Evolutionary conservation across 2,113 vertebrate genomes (phyloP), one percentile per base, ranked within the genome.

Genomic region (Notiomystis cincta): DNA sequence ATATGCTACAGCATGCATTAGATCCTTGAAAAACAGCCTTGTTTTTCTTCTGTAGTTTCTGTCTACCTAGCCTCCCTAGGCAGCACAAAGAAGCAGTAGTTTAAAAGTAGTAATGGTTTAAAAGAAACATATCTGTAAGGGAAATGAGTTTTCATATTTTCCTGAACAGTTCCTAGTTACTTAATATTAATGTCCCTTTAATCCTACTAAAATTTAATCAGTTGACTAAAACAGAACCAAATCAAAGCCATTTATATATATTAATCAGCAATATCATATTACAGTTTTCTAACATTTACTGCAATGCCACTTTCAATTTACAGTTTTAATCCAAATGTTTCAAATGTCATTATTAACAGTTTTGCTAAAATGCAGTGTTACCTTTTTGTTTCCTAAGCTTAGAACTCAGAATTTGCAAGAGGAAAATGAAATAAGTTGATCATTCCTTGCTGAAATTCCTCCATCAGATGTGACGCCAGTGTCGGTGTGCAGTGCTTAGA

Each of bases 401-500:
- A 60, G 24, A 64, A 9, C 12, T 35, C 60, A 60, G 24, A 64
- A 9, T 2, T 42, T 89, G 3, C 10, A 73, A 53, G 12, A 73
- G 10, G 25, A 72, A 88, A 79, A 37, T 45, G 0, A 65, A 65
- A 70, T 35, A 84, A 7, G 2, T 51, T 56, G 33, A 60, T 2
- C 3, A 28, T 47, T 78, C 28, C 16, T 69, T 62, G 31, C 22
- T 25, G 44, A 66, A 87, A 61, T 60, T 64, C 14, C 35, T 73
- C 6, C 11, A 17, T 57, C 15, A 85, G 9, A 51, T 53, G 2
- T 44, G 15, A 40, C 28, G 15, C 3, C 14, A 62, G 14, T 58
- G 51, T 7, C 0, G 0, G 66, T 33, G 15, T 30, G 6, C 15
- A 33, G 7, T 35, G 21, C 20, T n/a, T 44, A 35, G 17, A 50